Evolutionary conservation across 2,113 vertebrate genomes (phyloP).

Genomic region (Ursus arctos): DNA sequence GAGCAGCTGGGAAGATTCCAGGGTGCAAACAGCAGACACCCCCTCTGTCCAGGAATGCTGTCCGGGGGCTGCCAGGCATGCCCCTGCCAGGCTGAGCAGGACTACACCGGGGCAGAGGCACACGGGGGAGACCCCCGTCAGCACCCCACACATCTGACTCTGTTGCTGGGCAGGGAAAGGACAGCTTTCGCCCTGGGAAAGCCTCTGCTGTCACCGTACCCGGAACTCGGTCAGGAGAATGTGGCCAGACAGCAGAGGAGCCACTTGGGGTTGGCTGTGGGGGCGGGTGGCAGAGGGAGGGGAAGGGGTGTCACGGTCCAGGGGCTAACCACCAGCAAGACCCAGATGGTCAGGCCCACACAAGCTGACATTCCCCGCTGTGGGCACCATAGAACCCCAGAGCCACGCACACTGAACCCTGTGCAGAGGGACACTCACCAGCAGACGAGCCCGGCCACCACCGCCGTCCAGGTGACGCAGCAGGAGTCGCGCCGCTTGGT

Average conservation of each 20-base stretch:
- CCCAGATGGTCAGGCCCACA: background rate
- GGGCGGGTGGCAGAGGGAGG: background rate
- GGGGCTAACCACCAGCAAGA: fast-evolving
- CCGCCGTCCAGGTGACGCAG: constrained; percentile 95
- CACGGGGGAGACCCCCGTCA: background rate
- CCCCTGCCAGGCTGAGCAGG: background rate
- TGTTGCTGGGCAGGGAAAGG: background rate
- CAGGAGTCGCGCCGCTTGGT: constrained; percentile 92
- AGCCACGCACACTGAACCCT: fast-evolving
- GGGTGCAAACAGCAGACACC: background rate
- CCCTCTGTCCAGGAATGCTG: background rate
- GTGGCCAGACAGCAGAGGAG: background rate
- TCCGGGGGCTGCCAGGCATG: background rate
- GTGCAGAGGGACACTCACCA: constrained; percentile 89
- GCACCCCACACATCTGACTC: background rate
- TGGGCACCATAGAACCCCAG: background rate
- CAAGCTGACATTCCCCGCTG: background rate
- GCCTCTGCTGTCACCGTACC: background rate
- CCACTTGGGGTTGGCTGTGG: fast-evolving
- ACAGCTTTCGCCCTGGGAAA: background rate
- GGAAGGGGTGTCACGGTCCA: fast-evolving
- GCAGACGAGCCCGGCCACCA: constrained; percentile 94
- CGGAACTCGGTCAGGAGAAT: background rate
- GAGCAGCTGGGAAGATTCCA: background rate
- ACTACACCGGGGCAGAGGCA: fast-evolving